Evolutionary conservation across 1,140 invertebrate genomes (phyloP).

Genomic region (Drosophila setifemur): DNA sequence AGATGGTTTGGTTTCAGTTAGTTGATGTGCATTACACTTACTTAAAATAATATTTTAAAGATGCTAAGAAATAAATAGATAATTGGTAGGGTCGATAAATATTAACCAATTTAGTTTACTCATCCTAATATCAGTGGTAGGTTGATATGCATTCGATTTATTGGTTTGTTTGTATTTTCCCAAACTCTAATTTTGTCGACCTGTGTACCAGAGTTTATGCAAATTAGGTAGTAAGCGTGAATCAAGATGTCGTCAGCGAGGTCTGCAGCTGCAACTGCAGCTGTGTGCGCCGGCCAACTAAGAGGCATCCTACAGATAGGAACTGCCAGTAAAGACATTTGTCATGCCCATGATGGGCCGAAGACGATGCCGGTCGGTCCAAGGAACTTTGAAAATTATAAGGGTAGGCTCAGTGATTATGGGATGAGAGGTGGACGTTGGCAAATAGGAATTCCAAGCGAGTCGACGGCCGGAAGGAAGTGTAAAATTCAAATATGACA

Average conservation of each 20-base stretch:
- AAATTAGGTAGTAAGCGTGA: conserved; percentile 55
- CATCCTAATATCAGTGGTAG: too few species aligned
- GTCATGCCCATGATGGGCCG: conserved; percentile 51
- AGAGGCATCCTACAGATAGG: conserved; percentile 67
- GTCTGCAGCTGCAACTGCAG: not conserved
- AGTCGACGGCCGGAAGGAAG: conserved; percentile 75
- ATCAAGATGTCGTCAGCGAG: conserved; percentile 37
- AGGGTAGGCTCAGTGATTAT: conserved; percentile 53
- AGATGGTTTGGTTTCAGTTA: too few species aligned
- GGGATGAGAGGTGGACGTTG: conserved; percentile 22
- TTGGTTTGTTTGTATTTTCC: too few species aligned
- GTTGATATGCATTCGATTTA: too few species aligned
- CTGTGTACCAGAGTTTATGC: conserved; percentile 79
- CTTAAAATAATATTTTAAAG: too few species aligned
- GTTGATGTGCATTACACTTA: too few species aligned
- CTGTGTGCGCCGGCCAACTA: not conserved
- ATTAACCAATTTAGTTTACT: too few species aligned
- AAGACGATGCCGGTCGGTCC: conserved; percentile 13
- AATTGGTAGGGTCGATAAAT: too few species aligned
- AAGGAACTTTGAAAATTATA: conserved; percentile 76
- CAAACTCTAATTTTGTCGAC: too few species aligned
- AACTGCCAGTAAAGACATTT: conserved; percentile 79
- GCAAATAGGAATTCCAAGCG: conserved; percentile 72
- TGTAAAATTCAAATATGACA: conserved; percentile 81
- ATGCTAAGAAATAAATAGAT: too few species aligned